Percentiles rank a stretch among this genome's conserved stretches.
These are phyloP conservation scores for Dendroctonus ponderosae DNA, from an alignment of 1,140 invertebrate genomes.

Conservation along the genomic window DNA sequence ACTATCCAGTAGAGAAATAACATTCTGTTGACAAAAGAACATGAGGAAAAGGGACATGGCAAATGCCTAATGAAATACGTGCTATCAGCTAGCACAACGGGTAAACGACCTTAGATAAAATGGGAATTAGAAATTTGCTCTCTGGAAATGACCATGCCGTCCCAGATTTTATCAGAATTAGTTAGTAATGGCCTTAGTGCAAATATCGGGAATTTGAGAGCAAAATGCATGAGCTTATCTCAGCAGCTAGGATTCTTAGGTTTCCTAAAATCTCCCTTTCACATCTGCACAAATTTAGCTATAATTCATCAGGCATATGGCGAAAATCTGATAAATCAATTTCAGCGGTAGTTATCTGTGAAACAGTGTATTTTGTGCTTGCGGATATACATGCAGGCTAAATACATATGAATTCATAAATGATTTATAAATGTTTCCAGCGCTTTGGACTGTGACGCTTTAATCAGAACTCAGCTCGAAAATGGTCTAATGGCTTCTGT, in stretches of 20 bases:
- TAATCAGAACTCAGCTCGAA: too few relatives aligned
- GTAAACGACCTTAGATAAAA: constrained; percentile 5
- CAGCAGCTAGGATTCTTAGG: neutral
- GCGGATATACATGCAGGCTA: neutral
- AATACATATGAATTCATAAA: constrained; percentile 18
- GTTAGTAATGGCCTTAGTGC: too few relatives aligned
- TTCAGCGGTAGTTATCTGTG: constrained; percentile 13
- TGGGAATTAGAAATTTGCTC: constrained; percentile 2
- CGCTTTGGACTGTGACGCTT: too few relatives aligned
- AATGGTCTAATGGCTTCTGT: too few relatives aligned
- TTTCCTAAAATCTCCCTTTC: too few relatives aligned
- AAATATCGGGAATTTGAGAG: too few relatives aligned
- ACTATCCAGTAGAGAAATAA: too few relatives aligned
- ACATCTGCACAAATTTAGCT: neutral
- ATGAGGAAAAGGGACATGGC: neutral
- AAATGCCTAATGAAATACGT: constrained; percentile 17
- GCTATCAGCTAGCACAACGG: constrained; percentile 12
- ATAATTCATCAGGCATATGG: neutral
- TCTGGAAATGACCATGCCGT: neutral
- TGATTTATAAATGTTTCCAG: constrained; percentile 11
- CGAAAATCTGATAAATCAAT: constrained; percentile 20
- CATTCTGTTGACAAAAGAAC: neutral
- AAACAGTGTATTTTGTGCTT: constrained; percentile 17
- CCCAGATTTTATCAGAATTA: too few relatives aligned
- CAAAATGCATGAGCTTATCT: too few relatives aligned